Conservation (phyloP, 1,140 invertebrate species). For the Matsumurasca onukii region DNA sequence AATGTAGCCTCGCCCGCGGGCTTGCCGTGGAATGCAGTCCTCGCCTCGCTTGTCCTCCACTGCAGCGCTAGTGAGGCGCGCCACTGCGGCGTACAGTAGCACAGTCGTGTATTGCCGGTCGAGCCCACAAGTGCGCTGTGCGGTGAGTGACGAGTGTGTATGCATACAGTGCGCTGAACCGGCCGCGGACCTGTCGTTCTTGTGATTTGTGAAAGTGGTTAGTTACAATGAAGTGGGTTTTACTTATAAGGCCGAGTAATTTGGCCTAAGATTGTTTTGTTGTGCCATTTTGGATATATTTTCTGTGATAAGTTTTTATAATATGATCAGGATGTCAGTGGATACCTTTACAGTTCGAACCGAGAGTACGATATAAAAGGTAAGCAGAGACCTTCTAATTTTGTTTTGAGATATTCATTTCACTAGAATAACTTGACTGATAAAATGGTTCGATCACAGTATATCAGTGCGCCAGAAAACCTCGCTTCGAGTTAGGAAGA, state of each 20-base stretch:
- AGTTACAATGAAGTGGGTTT: slow-evolving; percentile 19
- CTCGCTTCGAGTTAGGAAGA: no score
- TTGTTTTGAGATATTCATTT: no score
- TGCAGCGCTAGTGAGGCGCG: slow-evolving; percentile 6
- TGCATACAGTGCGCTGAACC: not conserved
- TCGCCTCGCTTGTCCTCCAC: slow-evolving; percentile 20
- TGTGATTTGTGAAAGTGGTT: not conserved
- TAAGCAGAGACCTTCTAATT: no score
- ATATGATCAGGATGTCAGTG: no score
- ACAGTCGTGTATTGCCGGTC: slow-evolving; percentile 13
- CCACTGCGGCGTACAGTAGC: slow-evolving; percentile 18
- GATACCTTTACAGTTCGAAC: not conserved
- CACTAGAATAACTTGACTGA: no score
- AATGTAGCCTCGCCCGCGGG: slow-evolving; percentile 26
- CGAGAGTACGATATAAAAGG: not conserved
- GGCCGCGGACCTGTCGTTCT: not conserved
- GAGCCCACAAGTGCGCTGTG: not conserved
- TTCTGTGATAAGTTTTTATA: not conserved
- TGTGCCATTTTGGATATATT: slow-evolving; percentile 29
- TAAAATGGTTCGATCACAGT: no score
- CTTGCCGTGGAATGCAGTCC: slow-evolving; percentile 22
- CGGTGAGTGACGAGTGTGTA: not conserved
- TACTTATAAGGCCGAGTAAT: slow-evolving; percentile 27
- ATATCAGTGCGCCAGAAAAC: no score
- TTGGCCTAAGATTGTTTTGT: not conserved